Evolutionary conservation across 2,797 vertebrate species (phyloP), one percentile per base, ranked within the genome.

Genomic region (Nothura maculosa): DNA sequence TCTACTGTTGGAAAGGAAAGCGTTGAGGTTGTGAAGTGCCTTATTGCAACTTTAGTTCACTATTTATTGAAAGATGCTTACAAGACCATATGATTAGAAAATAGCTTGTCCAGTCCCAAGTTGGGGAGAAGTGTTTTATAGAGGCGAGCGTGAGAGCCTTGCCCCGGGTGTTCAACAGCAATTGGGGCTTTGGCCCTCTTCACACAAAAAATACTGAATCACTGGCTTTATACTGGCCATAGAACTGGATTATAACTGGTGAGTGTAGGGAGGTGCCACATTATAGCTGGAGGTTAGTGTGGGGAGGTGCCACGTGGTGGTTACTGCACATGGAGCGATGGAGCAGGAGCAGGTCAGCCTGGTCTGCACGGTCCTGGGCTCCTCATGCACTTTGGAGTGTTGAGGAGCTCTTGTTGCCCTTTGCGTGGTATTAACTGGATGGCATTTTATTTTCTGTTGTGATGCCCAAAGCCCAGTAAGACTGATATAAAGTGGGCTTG

Each of bases 401-500:
- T 58, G 60, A 72, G 28, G 12, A n/a, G 2, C 12, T 27, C 22
- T 17, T 3, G 4, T 43, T 66, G 50, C 63, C 43, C 47, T 73
- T 72, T 36, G 77, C 62, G 21, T 79, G 34, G 3, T 43, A 18
- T 0, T 15, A 76, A 45, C 34, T 15, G 58, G 58, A 20, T 68
- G 34, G 4, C 5, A 0, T 4, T 6, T 50, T 43, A 43, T 43
- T 17, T 19, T n/a, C 69, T 3, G 0, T 38, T 83, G 74, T 40
- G 42, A 3, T 38, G 58, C 1, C 2, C 40, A 80, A n/a, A 28
- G 55, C 12, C 50, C 13, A 16, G 17, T 1, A 0, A 38, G 42
- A 60, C 25, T 34, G 50, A 7, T 40, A 1, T 43, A 79, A 79
- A 40, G n/a, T 22, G 22, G 72, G 2, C 0, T 0, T 52, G 43